Evolutionary conservation across 1,140 invertebrate genomes (phyloP).

Genomic region (Samia ricini): DNA sequence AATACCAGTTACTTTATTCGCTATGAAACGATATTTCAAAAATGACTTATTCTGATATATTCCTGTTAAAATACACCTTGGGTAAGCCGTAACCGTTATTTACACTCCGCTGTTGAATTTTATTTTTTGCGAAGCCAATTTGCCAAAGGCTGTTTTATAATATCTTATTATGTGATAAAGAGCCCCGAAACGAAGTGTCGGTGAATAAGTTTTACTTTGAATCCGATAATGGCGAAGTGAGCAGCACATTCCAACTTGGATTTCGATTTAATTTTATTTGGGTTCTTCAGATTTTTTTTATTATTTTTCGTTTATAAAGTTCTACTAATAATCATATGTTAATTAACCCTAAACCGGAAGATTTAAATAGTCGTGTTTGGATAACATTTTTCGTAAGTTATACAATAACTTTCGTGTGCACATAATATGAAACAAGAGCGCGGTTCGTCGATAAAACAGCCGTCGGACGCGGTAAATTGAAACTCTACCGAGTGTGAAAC

Average conservation of each 20-base stretch:
- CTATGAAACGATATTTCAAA: background rate
- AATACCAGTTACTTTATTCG: no score
- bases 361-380: no score
- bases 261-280: background rate
- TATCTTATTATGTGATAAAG: background rate
- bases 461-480: constrained; percentile 61
- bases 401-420: background rate
- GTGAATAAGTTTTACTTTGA: background rate
- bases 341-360: no score
- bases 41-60: no score
- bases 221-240: background rate
- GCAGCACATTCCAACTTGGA: background rate
- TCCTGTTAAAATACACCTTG: no score
- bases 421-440: background rate
- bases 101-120: constrained; percentile 26
- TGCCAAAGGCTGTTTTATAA: constrained; percentile 23
- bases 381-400: no score
- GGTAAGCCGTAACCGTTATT: background rate
- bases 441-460: constrained; percentile 49
- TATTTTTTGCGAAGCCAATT: constrained; percentile 46
- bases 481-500: constrained; percentile 71
- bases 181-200: background rate
- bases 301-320: background rate
- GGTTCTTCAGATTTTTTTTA: background rate
- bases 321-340: background rate